phyloP scores from a whole-genome alignment of 1,140 invertebrate genomes.

The Diabrotica virgifera region DNA sequence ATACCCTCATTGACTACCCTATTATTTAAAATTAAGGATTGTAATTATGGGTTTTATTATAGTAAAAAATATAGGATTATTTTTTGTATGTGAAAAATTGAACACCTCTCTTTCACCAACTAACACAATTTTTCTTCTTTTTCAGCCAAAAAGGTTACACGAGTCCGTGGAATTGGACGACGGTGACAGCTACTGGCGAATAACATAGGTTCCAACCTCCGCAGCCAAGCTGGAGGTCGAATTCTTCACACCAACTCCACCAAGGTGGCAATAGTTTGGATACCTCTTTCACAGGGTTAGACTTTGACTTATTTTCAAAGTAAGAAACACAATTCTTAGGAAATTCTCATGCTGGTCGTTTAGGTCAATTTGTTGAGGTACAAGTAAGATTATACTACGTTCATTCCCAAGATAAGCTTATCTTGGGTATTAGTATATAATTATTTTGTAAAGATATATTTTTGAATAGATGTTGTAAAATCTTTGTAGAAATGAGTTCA shows the following conservation, averaged over 20 bases:
- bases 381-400: too few species aligned
- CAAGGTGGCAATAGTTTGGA: constrained; percentile 29
- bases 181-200: constrained; percentile 55
- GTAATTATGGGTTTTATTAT: too few species aligned
- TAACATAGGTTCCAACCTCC: constrained; percentile 50
- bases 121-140: constrained; percentile 17
- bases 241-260: constrained; percentile 21
- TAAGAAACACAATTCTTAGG: constrained; percentile 22
- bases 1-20: too few species aligned
- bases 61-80: too few species aligned
- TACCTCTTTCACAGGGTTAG: constrained; percentile 43
- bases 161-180: constrained; percentile 56
- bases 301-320: constrained; percentile 44
- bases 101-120: too few species aligned
- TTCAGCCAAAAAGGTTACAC: constrained; percentile 52
- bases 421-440: too few species aligned
- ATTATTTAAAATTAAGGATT: too few species aligned
- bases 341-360: constrained; percentile 3
- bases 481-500: too few species aligned
- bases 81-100: too few species aligned
- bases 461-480: too few species aligned
- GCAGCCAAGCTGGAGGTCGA: constrained; percentile 37
- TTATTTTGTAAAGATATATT: too few species aligned
- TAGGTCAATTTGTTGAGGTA: not conserved
- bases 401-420: too few species aligned